Base-by-base conservation (phyloP, 2,888 invertebrate species). In the Spodoptera exigua region DNA sequence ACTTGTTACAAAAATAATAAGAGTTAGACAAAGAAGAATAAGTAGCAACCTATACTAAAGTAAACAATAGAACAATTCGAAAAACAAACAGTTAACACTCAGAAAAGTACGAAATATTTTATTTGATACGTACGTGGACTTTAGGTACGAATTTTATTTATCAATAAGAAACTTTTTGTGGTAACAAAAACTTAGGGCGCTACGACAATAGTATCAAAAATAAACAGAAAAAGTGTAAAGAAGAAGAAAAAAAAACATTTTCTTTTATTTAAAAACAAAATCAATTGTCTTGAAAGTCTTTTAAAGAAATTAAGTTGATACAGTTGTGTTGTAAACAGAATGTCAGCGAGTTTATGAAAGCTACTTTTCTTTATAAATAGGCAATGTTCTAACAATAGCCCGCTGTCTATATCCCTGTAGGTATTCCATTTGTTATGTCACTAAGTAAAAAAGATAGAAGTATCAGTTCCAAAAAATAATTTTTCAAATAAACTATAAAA, bases 371-470 rank as follows among this genome's bases (percentile, higher is more conserved):
- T 66, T 60, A 52, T 52, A 74, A 70, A 63, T 61, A 63, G 62
- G 45, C 63, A 58, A 61, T 68, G 65, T 68, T 78, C 56, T 54
- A 66, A 76, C 76, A 74, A 75, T 69, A 60, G 57, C 61, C 62
- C 49, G 48, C 52, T 62, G 58, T 46, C 52, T 63, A 67, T 69
- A 69, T 34, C 63, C 66, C 70, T 65, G 32, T 58, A 48, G 60
- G 52, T 52, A 60, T 70, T 55, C 1, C 37, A 14, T 52, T 65
- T 41, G 35, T 48, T 14, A 54, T 60, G 14, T 16, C 40, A 52
- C 18, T 36, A 12, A 12, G 12, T 17, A 32, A 4, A 9, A 47
- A 45, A 1, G 0, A 10, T 36, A 69, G 68, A 55, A 70, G 47
- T 40, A 7, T 40, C 34, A 43, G n/a, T n/a, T n/a, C n/a, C n/a